phyloP scores from a whole-genome alignment of 2,797 vertebrate species.

The Artibeus jamaicensis region DNA sequence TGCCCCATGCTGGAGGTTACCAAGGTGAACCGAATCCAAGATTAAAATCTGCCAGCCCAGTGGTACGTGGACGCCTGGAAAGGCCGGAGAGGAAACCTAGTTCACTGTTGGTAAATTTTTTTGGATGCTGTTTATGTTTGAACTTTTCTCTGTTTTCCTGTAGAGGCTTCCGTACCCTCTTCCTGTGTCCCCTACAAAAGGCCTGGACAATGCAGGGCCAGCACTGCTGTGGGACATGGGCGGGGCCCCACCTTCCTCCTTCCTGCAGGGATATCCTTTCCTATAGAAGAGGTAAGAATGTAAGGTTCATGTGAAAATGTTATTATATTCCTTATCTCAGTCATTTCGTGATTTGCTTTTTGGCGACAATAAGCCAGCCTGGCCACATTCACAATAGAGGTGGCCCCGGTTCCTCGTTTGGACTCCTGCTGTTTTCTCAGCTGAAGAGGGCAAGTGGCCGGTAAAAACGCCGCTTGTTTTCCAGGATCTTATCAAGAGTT shows the following conservation, averaged over 20 bases:
- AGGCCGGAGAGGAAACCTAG: conserved; percentile 79
- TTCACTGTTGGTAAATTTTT: conserved; percentile 84
- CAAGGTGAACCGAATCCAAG: conserved; percentile 66
- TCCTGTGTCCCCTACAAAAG: conserved; percentile 88
- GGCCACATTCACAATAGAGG: conserved; percentile 63
- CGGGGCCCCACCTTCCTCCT: conserved; percentile 89
- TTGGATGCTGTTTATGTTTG: conserved; percentile 86
- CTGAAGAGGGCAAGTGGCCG: conserved; percentile 76
- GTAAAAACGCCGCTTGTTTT: conserved; percentile 78
- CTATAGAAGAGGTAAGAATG: conserved; percentile 85
- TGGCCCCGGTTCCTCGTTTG: conserved; percentile 58
- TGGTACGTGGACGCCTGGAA: conserved; percentile 19
- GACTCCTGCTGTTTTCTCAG: conserved; percentile 75
- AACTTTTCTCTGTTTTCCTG: conserved; percentile 88
- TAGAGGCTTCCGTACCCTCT: conserved; percentile 87
- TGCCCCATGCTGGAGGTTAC: conserved; percentile 63
- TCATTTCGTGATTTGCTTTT: conserved; percentile 74
- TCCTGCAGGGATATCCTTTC: conserved; percentile 92
- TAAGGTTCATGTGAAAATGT: conserved; percentile 82
- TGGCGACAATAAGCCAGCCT: conserved; percentile 60
- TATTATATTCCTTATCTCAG: conserved; percentile 79
- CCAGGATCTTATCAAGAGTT: conserved; percentile 84
- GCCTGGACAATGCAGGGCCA: conserved; percentile 86
- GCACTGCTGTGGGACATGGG: conserved; percentile 80
- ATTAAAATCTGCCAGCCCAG: conserved; percentile 74